Conservation (phyloP, 2,113 vertebrate species). For the Pleuronectes platessa region DNA sequence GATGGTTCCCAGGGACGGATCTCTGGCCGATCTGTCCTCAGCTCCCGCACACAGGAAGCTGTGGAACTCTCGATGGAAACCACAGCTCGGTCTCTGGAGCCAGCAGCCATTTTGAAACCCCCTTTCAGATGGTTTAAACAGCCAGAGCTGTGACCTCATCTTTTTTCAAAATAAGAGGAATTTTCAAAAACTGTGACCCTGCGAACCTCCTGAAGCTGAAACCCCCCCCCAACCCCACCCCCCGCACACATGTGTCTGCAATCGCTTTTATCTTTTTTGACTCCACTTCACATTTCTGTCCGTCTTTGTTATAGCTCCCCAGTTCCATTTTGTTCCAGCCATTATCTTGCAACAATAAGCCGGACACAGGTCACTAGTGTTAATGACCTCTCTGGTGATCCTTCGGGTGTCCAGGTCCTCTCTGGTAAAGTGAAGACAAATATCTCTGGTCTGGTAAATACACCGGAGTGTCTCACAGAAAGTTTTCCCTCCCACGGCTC, state of each 20-base stretch:
- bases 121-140: slow-evolving; percentile 61
- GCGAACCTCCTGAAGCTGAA: slow-evolving; percentile 25
- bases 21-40: slow-evolving; percentile 61
- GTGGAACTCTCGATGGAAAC: slow-evolving; percentile 51
- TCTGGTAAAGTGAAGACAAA: slow-evolving; percentile 41
- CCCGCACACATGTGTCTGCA: background rate
- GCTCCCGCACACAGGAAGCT: slow-evolving; percentile 51
- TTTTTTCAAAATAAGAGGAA: slow-evolving; percentile 39
- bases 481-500: slow-evolving; percentile 4
- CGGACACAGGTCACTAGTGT: slow-evolving; percentile 42
- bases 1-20: slow-evolving; percentile 65
- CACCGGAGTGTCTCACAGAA: slow-evolving; percentile 32
- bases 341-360: slow-evolving; percentile 53
- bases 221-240: background rate
- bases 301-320: slow-evolving; percentile 45
- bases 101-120: slow-evolving; percentile 45
- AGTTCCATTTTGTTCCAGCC: slow-evolving; percentile 25
- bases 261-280: slow-evolving; percentile 31
- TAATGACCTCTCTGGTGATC: slow-evolving; percentile 44
- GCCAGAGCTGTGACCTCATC: slow-evolving; percentile 64
- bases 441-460: slow-evolving; percentile 19
- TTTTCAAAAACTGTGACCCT: slow-evolving; percentile 46
- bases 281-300: slow-evolving; percentile 30
- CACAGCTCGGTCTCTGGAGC: slow-evolving; percentile 49
- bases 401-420: slow-evolving; percentile 24